Evolutionary conservation across 2,797 vertebrate species (phyloP).

Genomic region (Mus minutoides): DNA sequence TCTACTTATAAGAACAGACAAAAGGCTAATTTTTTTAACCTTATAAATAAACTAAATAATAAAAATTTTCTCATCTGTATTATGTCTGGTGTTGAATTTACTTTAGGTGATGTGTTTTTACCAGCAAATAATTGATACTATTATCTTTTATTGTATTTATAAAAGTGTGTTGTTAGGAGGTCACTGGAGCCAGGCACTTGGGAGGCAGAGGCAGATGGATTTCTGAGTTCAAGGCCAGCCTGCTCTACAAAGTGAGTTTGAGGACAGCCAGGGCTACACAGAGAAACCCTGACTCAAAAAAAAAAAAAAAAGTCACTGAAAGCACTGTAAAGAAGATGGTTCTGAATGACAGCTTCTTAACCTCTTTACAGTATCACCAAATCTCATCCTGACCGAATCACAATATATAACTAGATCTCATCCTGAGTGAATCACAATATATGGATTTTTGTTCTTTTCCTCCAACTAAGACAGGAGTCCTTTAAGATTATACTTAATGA

Average conservation of each 20-base stretch:
- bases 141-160: slow-evolving; percentile 65
- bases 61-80: slow-evolving; percentile 69
- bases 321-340: slow-evolving; percentile 45
- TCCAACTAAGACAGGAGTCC: neutral
- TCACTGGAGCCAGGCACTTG: too few species aligned
- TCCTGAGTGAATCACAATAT: neutral
- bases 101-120: slow-evolving; percentile 68
- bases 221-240: too few species aligned
- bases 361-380: slow-evolving; percentile 19
- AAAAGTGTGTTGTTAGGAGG: slow-evolving; percentile 52
- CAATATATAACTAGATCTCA: neutral
- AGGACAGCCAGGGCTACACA: too few species aligned
- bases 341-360: slow-evolving; percentile 25
- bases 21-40: slow-evolving; percentile 54
- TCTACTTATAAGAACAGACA: slow-evolving; percentile 58
- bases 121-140: slow-evolving; percentile 29
- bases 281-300: too few species aligned
- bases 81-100: slow-evolving; percentile 68
- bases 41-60: slow-evolving; percentile 71
- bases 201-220: too few species aligned
- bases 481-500: slow-evolving; percentile 43
- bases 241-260: too few species aligned
- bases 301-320: too few species aligned
- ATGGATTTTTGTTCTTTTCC: slow-evolving; percentile 41
- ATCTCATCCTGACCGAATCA: neutral